Evolutionary conservation across 2,113 vertebrate species (phyloP).

Genomic region (Elgaria multicarinata): DNA sequence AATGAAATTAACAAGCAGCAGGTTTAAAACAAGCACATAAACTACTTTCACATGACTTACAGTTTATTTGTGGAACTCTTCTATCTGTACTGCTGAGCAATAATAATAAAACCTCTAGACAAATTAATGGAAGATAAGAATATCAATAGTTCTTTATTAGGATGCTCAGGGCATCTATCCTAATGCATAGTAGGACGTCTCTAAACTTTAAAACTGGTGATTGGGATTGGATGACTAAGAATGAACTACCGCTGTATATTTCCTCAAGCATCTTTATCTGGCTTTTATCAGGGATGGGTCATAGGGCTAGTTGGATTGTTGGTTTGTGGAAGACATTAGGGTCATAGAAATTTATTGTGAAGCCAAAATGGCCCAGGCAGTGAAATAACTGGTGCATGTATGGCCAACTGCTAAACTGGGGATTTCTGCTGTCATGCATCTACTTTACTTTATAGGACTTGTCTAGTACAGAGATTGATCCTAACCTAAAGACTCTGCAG

Average conservation of each 20-base stretch:
- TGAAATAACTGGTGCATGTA: not conserved
- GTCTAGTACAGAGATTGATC: not conserved
- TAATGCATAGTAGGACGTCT: slow-evolving; percentile 27
- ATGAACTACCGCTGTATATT: not conserved
- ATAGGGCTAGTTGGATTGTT: not conserved
- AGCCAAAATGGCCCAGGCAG: not conserved
- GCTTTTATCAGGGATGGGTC: not conserved
- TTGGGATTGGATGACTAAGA: not conserved
- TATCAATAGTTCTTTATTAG: slow-evolving; percentile 37
- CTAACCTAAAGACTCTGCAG: not conserved
- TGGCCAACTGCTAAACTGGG: not conserved
- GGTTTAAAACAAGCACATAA: slow-evolving; percentile 34
- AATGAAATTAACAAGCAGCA: slow-evolving; percentile 37
- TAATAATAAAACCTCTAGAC: slow-evolving; percentile 13
- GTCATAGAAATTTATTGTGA: not conserved
- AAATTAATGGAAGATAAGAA: slow-evolving; percentile 28
- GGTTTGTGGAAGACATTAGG: not conserved
- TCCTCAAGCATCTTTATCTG: slow-evolving; percentile 14
- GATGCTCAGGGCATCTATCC: slow-evolving; percentile 16
- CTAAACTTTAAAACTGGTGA: slow-evolving; percentile 9
- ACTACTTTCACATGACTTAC: slow-evolving; percentile 22
- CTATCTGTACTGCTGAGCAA: slow-evolving; percentile 20
- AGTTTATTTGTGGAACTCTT: slow-evolving; percentile 15
- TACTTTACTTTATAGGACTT: not conserved
- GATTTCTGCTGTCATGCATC: not conserved